Conservation (phyloP, 1,140 invertebrate genomes). For the Meloidogyne floridensis region DNA sequence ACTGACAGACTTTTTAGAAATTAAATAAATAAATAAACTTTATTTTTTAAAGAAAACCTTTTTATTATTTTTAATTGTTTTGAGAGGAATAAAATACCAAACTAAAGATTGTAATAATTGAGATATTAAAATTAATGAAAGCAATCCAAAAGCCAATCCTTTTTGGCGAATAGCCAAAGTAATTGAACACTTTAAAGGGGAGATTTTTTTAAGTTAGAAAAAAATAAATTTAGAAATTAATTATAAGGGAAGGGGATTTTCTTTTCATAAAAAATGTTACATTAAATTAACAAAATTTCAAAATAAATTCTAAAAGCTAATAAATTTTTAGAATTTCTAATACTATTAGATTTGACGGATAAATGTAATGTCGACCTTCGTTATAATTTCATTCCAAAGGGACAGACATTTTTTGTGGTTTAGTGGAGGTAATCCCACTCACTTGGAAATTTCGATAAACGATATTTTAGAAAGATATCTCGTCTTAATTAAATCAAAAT, state of each 20-base stretch:
- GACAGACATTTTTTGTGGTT: no score
- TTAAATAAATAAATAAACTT: no score
- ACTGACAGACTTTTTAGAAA: neutral
- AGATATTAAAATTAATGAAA: constrained; percentile 15
- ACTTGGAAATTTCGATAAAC: no score
- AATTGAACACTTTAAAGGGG: constrained; percentile 29
- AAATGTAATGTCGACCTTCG: no score
- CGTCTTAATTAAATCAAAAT: neutral
- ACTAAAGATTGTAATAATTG: constrained; percentile 14
- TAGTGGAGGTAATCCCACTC: no score
- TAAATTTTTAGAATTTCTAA: no score
- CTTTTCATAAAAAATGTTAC: neutral
- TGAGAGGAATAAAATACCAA: constrained; percentile 20
- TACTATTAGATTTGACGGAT: no score
- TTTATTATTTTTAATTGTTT: neutral
- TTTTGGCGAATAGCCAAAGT: constrained; percentile 34
- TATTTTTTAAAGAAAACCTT: constrained; percentile 7
- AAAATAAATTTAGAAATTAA: neutral
- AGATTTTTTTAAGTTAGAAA: neutral
- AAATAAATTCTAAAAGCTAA: no score
- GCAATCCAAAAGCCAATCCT: constrained; percentile 9
- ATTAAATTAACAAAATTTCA: no score
- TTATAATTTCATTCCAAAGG: no score
- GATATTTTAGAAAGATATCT: no score
- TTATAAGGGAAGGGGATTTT: neutral